These are phyloP conservation scores for Aix galericulata DNA, from an alignment of 2,113 vertebrate genomes.

Conservation along the genomic window DNA sequence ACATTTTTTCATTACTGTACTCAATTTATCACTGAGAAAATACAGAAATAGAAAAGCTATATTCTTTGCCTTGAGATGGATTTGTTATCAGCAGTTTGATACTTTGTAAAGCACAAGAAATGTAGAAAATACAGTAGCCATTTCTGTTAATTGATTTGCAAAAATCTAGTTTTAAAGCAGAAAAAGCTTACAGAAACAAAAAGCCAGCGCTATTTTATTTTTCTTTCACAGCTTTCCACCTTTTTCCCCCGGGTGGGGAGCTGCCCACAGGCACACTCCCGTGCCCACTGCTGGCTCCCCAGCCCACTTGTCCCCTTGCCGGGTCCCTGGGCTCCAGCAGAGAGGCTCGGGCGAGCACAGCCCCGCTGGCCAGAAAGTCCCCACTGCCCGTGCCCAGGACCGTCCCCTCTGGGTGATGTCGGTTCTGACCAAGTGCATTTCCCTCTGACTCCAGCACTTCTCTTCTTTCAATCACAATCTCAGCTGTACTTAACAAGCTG, in stretches of 20 bases:
- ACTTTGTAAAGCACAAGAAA: slow-evolving; percentile 26
- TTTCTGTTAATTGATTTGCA: slow-evolving; percentile 42
- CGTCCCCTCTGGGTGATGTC: neutral
- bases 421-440: neutral
- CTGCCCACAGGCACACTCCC: neutral
- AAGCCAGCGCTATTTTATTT: neutral
- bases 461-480: neutral
- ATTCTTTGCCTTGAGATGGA: slow-evolving; percentile 7
- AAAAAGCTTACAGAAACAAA: neutral
- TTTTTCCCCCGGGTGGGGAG: neutral
- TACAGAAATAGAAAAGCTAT: slow-evolving; percentile 12
- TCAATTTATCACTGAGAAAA: slow-evolving; percentile 58
- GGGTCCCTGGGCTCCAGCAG: neutral
- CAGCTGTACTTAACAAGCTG: neutral
- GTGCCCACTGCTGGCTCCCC: fast-evolving
- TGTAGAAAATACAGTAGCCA: slow-evolving; percentile 23
- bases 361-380: too few species aligned
- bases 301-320: fast-evolving
- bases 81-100: slow-evolving; percentile 12
- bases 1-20: slow-evolving; percentile 52
- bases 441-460: neutral
- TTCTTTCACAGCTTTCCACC: neutral
- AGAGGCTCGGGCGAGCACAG: too few species aligned
- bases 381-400: too few species aligned
- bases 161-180: neutral